Evolutionary conservation across 2,797 vertebrate species (phyloP).

Genomic region (Saxicola maurus): DNA sequence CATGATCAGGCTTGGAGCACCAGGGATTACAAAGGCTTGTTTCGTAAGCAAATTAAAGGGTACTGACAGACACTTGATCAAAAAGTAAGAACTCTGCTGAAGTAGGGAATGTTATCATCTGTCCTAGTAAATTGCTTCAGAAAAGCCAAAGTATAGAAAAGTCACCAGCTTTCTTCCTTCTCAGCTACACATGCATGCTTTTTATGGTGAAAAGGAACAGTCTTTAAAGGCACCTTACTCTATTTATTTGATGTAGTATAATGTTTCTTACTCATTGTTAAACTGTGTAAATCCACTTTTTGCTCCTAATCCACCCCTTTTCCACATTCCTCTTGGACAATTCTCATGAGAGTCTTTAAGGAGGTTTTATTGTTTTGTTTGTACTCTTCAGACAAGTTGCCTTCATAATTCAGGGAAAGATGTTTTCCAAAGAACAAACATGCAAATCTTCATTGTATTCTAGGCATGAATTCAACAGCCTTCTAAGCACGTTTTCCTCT

Average conservation of each 20-base stretch:
- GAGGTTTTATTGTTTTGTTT: neutral
- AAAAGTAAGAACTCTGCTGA: neutral
- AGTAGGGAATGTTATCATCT: neutral
- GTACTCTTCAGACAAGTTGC: neutral
- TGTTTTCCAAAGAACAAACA: neutral
- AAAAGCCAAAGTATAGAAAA: neutral
- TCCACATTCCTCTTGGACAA: neutral
- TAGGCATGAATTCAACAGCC: neutral
- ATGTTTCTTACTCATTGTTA: neutral
- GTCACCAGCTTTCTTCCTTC: neutral
- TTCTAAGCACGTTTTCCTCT: neutral
- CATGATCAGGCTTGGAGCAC: neutral
- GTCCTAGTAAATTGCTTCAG: neutral
- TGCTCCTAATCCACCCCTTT: neutral
- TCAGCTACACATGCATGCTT: neutral
- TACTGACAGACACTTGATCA: neutral
- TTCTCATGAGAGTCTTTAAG: neutral
- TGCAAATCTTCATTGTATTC: neutral
- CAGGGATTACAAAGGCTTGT: neutral
- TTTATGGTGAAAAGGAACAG: neutral
- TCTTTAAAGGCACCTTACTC: neutral
- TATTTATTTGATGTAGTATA: neutral
- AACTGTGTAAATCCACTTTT: neutral
- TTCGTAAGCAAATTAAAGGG: neutral
- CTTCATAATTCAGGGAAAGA: neutral